These are phyloP conservation scores for Tenualosa ilisha DNA, from an alignment of 2,797 vertebrate genomes.

Conservation along the genomic window DNA sequence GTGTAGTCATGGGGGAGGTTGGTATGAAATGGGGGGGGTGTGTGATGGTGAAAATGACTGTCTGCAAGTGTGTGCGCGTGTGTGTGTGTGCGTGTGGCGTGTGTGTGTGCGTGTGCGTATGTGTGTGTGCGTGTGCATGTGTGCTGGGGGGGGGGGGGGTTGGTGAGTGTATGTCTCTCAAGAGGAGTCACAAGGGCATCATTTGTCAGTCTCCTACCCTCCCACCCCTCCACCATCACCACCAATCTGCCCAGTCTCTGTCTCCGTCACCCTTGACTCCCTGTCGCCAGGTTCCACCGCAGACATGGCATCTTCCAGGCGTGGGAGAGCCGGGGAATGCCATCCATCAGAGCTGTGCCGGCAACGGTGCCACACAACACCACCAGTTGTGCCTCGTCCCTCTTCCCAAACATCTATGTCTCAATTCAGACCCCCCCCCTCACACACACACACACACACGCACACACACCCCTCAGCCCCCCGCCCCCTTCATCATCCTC, in stretches of 20 bases:
- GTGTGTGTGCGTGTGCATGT: neutral
- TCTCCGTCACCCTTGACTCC: slow-evolving; percentile 62
- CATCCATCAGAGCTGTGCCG: slow-evolving; percentile 62
- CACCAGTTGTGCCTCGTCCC: slow-evolving; percentile 42
- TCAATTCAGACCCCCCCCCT: too few species aligned
- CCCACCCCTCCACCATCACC: slow-evolving; percentile 61
- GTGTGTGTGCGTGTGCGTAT: too few species aligned
- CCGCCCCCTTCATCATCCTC: neutral
- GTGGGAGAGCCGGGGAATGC: slow-evolving; percentile 48
- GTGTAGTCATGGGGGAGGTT: neutral
- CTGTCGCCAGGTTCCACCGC: slow-evolving; percentile 62
- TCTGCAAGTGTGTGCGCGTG: neutral
- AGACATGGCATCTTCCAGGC: slow-evolving; percentile 62
- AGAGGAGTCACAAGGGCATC: slow-evolving; percentile 61
- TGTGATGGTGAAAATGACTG: neutral
- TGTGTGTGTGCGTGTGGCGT: too few species aligned
- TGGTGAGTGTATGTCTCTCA: slow-evolving; percentile 46
- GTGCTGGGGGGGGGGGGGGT: slow-evolving; percentile 48
- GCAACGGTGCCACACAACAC: slow-evolving; percentile 54
- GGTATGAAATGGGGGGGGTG: neutral
- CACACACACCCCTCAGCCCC: too few species aligned
- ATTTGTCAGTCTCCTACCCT: neutral
- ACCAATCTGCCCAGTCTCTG: slow-evolving; percentile 40
- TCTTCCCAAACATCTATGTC: neutral
- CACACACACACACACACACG: too few species aligned